Percentiles rank a stretch among this genome's conserved stretches.
Evolutionary conservation across 2,113 vertebrate genomes (phyloP).

Genomic region (Gasterosteus aculeatus): DNA sequence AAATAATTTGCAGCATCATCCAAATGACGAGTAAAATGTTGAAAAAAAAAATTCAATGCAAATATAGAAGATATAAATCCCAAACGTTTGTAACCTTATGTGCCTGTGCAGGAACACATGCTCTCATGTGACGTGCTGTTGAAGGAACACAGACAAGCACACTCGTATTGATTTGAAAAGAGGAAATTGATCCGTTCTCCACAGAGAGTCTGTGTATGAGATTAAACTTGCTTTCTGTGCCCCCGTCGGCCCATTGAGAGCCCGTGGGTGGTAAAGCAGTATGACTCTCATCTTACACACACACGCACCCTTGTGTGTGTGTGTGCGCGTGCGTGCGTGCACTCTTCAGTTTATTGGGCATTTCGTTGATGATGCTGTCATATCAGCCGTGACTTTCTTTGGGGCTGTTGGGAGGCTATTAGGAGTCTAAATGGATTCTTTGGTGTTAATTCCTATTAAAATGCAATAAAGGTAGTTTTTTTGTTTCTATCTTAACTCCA

Average conservation of each 20-base stretch:
- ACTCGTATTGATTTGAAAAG: constrained; percentile 38
- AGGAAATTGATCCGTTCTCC: constrained; percentile 36
- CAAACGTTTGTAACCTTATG: background rate
- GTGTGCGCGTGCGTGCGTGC: background rate
- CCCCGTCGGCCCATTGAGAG: constrained; percentile 21
- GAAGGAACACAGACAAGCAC: background rate
- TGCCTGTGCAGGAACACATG: constrained; percentile 1
- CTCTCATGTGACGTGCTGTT: background rate
- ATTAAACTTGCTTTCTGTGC: constrained; percentile 34
- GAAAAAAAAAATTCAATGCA: background rate
- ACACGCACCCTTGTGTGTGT: background rate
- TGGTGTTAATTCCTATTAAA: constrained; percentile 63
- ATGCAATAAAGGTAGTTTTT: constrained; percentile 44
- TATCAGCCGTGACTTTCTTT: constrained; percentile 60
- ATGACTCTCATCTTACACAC: background rate
- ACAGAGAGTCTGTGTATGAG: constrained; percentile 32
- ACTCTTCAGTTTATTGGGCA: constrained; percentile 28
- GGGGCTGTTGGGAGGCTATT: constrained; percentile 50
- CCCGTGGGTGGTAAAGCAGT: constrained; percentile 14
- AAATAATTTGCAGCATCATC: background rate
- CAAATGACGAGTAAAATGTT: background rate
- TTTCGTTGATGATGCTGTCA: constrained; percentile 50
- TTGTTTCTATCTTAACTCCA: constrained; percentile 53
- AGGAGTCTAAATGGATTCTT: constrained; percentile 64
- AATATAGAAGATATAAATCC: no score